Percentiles rank a stretch among this genome's conserved stretches.
These are phyloP conservation scores for Lasaia peninsularis DNA, from an alignment of 1,140 invertebrate genomes.

Conservation along the genomic window DNA sequence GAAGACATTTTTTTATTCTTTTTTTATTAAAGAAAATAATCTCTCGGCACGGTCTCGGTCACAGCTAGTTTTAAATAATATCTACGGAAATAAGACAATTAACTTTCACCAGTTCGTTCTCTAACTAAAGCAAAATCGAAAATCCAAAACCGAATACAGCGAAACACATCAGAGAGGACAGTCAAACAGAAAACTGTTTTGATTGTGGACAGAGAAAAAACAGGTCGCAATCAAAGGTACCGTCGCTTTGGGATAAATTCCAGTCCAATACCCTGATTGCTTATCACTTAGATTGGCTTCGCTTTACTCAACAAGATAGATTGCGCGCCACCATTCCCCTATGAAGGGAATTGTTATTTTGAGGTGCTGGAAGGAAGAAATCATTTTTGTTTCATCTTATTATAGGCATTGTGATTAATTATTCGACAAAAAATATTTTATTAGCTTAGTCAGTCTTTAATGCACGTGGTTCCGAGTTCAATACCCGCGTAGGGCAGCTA, in stretches of 20 bases:
- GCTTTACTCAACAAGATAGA: not conserved
- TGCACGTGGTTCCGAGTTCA: no score
- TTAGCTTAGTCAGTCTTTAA: no score
- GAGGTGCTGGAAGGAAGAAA: not conserved
- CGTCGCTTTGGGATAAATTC: slow-evolving; percentile 4
- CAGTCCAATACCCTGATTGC: slow-evolving; percentile 1
- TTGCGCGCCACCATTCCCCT: not conserved
- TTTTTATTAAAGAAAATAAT: no score
- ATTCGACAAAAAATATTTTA: no score
- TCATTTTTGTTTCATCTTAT: no score
- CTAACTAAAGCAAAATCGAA: not conserved
- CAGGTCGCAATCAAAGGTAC: slow-evolving; percentile 3
- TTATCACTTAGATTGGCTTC: slow-evolving; percentile 4
- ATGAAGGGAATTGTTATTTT: not conserved
- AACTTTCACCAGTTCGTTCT: not conserved
- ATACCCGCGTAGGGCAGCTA: no score
- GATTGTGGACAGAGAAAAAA: not conserved
- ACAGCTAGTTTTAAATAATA: no score
- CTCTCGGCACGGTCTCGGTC: no score
- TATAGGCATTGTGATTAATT: no score
- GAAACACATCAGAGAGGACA: not conserved
- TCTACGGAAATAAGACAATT: not conserved
- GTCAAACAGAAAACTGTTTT: slow-evolving; percentile 4
- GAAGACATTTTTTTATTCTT: no score
- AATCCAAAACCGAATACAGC: not conserved